Evolutionary conservation across 2,888 invertebrate species (phyloP), one percentile per base, ranked within the genome.

Genomic region (Drosophila nr. perissopoda): DNA sequence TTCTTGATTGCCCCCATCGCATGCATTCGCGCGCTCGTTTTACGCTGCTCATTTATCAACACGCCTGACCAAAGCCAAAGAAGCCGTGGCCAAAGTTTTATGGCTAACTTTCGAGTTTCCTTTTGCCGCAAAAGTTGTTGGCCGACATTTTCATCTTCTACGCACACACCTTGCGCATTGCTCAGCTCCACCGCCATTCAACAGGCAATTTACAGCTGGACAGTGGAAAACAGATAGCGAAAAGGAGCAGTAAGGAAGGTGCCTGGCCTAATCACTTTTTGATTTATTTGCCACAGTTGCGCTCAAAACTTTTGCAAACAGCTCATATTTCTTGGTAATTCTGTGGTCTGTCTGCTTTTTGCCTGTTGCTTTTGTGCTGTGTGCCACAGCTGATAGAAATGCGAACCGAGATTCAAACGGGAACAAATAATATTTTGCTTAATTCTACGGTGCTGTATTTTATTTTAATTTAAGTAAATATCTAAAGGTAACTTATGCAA

Each of bases 121-220:
- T 68, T 71, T 67, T 40, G 68, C 68, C 65, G 48, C 64, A 73
- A 45, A 72, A 83, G 73, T 86, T 57, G 40, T 31, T 80, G 63
- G 54, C 71, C 78, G 77, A 69, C 80, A 85, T 85, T 82, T 80
- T 71, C 86, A 72, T 56, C 72, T 64, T 51, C 51, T 53, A 36
- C 51, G 61, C 73, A 83, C 75, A 85, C 89, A 85, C 85, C 85
- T 85, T 73, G 73, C 64, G 59, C 58, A 66, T 57, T 71, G 60
- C 65, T 53, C 61, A 69, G 73, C 71, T 73, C 58, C 69, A 48
- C 42, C 78, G 82, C 86, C 89, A 85, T 86, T 86, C 89, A 83
- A 83, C 89, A 83, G 80, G 80, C 90, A 80, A 87, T 90, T 86
- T 80, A 86, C 90, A 90, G 72, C 73, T 78, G 81, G 82, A 72